These are phyloP conservation scores for Aphelenchoides besseyi DNA, from an alignment of 1,140 invertebrate genomes.

Conservation along the genomic window DNA sequence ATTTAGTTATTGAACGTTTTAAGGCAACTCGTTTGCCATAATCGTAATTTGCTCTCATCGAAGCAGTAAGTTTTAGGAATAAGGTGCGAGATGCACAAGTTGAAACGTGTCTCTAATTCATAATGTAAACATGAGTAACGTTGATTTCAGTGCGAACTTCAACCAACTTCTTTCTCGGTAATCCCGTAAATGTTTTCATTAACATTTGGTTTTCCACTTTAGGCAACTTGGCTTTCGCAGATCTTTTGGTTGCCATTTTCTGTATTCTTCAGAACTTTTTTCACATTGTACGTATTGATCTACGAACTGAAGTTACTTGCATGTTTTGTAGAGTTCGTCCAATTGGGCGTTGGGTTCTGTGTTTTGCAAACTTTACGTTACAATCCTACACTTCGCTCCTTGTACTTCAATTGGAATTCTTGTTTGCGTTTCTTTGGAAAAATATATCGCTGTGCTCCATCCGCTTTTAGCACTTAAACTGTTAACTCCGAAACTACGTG, in stretches of 20 bases:
- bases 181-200: background rate
- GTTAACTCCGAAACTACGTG: constrained; percentile 50
- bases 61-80: too few relatives aligned
- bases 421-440: constrained; percentile 60
- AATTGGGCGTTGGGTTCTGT: constrained; percentile 31
- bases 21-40: constrained; percentile 48
- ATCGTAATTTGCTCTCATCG: constrained; percentile 42
- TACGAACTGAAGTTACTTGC: too few relatives aligned
- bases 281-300: constrained; percentile 55
- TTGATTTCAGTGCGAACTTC: constrained; percentile 46
- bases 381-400: constrained; percentile 57
- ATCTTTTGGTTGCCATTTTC: constrained; percentile 55
- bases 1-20: too few relatives aligned
- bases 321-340: too few relatives aligned
- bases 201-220: background rate
- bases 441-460: constrained; percentile 59
- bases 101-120: too few relatives aligned
- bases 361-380: constrained; percentile 57
- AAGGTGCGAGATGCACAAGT: too few relatives aligned
- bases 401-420: constrained; percentile 60
- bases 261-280: constrained; percentile 62
- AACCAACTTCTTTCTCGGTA: constrained; percentile 46
- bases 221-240: constrained; percentile 50
- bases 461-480: constrained; percentile 57
- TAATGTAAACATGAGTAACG: too few relatives aligned